Conservation (phyloP, 1,140 invertebrate genomes). For the Hycleus cichorii region DNA sequence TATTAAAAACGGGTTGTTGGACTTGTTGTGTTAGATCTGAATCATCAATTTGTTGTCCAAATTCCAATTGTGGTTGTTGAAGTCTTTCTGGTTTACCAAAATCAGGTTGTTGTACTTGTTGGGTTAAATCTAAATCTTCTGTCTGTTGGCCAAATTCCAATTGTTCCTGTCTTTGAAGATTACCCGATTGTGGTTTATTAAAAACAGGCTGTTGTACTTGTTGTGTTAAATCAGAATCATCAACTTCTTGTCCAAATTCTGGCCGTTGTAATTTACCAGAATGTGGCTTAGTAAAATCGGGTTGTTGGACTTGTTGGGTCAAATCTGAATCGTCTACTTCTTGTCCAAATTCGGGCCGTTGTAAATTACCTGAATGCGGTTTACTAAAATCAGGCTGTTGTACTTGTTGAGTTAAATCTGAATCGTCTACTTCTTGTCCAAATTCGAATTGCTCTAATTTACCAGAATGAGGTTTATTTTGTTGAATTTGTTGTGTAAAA, state of each 20-base stretch:
- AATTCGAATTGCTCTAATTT: too few species aligned
- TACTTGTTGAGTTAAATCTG: slow-evolving; percentile 4
- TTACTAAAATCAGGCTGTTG: background rate
- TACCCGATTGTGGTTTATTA: background rate
- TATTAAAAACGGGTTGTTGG: background rate
- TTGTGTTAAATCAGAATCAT: slow-evolving; percentile 5
- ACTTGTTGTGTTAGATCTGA: background rate
- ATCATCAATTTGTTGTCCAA: background rate
- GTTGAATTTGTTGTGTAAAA: too few species aligned
- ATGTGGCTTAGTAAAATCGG: background rate
- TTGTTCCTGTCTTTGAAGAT: background rate
- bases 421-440: background rate
- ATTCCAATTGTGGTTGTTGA: background rate
- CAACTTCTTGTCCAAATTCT: background rate
- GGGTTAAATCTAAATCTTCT: slow-evolving; percentile 4
- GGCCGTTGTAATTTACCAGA: background rate
- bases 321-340: background rate
- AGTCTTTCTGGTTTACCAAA: background rate
- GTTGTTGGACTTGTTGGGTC: slow-evolving; percentile 5
- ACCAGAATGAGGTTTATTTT: too few species aligned
- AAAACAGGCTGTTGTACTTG: background rate
- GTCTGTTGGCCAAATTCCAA: background rate
- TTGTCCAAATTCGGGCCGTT: background rate
- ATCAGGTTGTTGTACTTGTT: background rate
- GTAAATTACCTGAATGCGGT: background rate